Evolutionary conservation across 2,888 invertebrate species (phyloP).

Genomic region (Dascillus cervinus): DNA sequence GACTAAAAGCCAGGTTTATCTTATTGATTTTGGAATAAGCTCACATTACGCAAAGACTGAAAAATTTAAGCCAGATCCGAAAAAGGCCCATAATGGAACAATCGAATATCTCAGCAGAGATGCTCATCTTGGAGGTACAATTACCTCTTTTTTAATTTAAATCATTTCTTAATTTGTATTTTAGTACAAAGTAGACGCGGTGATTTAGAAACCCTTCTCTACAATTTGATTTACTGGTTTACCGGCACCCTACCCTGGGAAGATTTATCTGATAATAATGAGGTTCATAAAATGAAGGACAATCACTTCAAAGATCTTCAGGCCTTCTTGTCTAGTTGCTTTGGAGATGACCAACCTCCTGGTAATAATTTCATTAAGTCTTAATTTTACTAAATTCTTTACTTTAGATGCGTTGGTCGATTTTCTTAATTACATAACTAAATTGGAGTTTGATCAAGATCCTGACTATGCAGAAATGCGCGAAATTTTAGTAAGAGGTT

Average conservation of each 20-base stretch:
- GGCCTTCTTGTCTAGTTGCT: slow-evolving; percentile 41
- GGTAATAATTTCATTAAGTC: too few species aligned
- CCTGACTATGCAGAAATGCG: too few species aligned
- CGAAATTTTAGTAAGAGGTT: too few species aligned
- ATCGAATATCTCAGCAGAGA: slow-evolving; percentile 94
- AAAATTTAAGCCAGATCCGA: slow-evolving; percentile 85
- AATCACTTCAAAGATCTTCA: slow-evolving; percentile 54
- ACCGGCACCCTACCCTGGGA: slow-evolving; percentile 83
- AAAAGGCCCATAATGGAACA: slow-evolving; percentile 93
- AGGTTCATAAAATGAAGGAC: slow-evolving; percentile 64
- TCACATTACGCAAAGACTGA: slow-evolving; percentile 57
- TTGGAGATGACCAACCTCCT: slow-evolving; percentile 36
- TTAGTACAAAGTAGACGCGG: slow-evolving; percentile 76
- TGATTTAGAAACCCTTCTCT: slow-evolving; percentile 90
- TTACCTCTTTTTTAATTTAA: slow-evolving; percentile 2
- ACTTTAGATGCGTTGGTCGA: too few species aligned
- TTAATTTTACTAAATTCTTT: too few species aligned
- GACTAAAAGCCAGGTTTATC: slow-evolving; percentile 63
- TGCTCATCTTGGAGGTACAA: slow-evolving; percentile 80
- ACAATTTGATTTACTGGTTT: slow-evolving; percentile 90
- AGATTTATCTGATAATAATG: slow-evolving; percentile 50
- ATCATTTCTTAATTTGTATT: slow-evolving; percentile 16
- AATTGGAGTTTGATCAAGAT: too few species aligned
- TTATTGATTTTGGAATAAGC: slow-evolving; percentile 93
- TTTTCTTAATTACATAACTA: too few species aligned